These are phyloP conservation scores for Pseudopleuronectes americanus DNA, from an alignment of 2,797 vertebrate species.

Conservation along the genomic window DNA sequence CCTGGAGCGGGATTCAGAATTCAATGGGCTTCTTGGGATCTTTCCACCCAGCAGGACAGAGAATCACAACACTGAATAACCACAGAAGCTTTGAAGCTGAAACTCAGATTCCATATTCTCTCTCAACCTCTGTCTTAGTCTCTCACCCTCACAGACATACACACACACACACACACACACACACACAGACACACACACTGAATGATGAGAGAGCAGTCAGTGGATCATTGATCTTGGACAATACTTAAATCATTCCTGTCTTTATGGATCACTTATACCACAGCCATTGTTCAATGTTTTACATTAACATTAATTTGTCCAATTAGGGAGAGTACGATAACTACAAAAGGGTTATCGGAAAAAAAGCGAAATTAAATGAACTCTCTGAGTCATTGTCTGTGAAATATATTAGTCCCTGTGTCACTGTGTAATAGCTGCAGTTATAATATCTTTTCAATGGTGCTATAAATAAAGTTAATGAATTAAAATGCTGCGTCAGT, in stretches of 20 bases:
- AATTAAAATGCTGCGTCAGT: neutral
- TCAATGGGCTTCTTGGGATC: conserved; percentile 22
- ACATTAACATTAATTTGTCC: conserved; percentile 24
- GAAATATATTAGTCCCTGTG: neutral
- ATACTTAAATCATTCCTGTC: conserved; percentile 16
- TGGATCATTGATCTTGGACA: conserved; percentile 24
- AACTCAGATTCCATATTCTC: conserved; percentile 34
- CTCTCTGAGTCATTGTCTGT: conserved; percentile 12
- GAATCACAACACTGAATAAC: conserved; percentile 22
- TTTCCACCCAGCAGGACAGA: conserved; percentile 26
- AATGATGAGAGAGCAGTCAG: conserved; percentile 15
- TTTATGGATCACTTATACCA: conserved; percentile 13
- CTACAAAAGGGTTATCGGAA: conserved; percentile 9
- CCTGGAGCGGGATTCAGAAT: conserved; percentile 12
- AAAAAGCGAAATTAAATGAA: conserved; percentile 1
- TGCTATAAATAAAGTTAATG: neutral
- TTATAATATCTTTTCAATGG: neutral
- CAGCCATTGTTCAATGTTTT: conserved; percentile 13
- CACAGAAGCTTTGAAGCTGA: conserved; percentile 36
- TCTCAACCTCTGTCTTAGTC: conserved; percentile 16
- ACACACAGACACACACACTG: neutral
- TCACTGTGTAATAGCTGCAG: conserved; percentile 1
- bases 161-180: neutral
- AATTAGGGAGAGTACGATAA: conserved; percentile 7
- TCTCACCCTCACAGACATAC: neutral